phyloP scores from a whole-genome alignment of 2,113 vertebrate genomes.

The Falcunculus frontatus region DNA sequence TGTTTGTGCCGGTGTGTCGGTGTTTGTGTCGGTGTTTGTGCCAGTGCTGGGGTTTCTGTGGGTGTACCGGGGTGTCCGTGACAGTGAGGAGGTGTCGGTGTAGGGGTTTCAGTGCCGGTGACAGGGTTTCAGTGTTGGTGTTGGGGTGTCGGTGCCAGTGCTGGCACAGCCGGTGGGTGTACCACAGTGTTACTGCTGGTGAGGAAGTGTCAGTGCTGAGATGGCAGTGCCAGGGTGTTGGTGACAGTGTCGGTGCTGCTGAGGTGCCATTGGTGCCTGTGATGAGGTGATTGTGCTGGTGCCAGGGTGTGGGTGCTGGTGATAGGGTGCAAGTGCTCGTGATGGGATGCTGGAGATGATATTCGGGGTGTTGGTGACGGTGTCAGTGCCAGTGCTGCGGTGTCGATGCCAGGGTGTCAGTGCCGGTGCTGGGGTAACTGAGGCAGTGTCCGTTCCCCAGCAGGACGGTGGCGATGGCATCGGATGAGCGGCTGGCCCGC shows the following conservation, averaged over 20 bases:
- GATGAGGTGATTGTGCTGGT: not conserved
- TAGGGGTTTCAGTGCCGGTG: not conserved
- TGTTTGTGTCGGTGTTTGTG: not conserved
- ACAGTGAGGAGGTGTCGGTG: not conserved
- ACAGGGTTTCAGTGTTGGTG: not conserved
- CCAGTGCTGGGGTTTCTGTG: not conserved
- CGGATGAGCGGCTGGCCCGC: slow-evolving; percentile 86
- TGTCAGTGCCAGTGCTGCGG: not conserved
- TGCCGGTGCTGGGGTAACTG: not conserved
- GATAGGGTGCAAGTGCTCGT: not conserved
- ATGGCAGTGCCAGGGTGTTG: not conserved
- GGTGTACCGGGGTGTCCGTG: not conserved
- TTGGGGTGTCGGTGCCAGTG: not conserved
- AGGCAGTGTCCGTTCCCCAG: not conserved
- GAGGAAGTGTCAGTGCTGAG: not conserved
- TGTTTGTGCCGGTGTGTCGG: not conserved
- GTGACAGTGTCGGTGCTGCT: not conserved
- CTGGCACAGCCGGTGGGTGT: not conserved
- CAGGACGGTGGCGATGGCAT: slow-evolving; percentile 83
- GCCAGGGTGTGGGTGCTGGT: not conserved
- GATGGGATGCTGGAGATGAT: not conserved
- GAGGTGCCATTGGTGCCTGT: not conserved
- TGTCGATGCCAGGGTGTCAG: not conserved
- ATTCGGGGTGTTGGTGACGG: not conserved
- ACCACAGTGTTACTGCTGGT: not conserved